Evolutionary conservation across 2,888 invertebrate genomes (phyloP).

Genomic region (Heliconius charithonia): DNA sequence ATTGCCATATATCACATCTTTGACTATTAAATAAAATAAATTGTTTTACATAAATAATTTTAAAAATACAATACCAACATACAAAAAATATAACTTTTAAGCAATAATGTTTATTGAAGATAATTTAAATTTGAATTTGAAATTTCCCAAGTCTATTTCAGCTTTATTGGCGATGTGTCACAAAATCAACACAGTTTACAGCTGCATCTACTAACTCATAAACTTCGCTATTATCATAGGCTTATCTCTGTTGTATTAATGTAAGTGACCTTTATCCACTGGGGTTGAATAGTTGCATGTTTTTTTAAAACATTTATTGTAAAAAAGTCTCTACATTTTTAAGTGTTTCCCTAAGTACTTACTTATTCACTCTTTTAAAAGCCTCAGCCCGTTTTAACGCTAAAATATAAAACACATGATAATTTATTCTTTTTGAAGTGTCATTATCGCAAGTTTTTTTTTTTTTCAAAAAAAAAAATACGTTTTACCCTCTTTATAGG

Average conservation of each 20-base stretch:
- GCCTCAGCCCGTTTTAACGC: not conserved
- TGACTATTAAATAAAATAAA: no score
- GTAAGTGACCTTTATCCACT: not conserved
- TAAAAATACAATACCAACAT: no score
- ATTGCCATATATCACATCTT: no score
- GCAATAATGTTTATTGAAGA: not conserved
- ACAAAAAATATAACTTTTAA: no score
- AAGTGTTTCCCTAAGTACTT: not conserved
- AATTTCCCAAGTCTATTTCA: not conserved
- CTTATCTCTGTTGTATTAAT: not conserved
- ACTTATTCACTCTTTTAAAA: not conserved
- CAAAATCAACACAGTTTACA: not conserved
- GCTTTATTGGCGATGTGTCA: not conserved
- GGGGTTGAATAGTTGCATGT: not conserved
- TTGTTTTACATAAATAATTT: no score
- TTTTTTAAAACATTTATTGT: not conserved
- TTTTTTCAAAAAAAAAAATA: not conserved
- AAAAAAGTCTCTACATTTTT: not conserved
- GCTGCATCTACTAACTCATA: not conserved
- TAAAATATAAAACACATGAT: not conserved
- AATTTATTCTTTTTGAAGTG: slow-evolving; percentile 4
- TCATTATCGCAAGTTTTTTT: not conserved
- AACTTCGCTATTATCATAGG: not conserved
- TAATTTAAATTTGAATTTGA: not conserved
- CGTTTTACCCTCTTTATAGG: not conserved